A percentile compares a stretch with the other conserved stretches of the same genome.
Evolutionary conservation across 2,888 invertebrate genomes (phyloP).

Genomic region (Chymomyza procnemis): DNA sequence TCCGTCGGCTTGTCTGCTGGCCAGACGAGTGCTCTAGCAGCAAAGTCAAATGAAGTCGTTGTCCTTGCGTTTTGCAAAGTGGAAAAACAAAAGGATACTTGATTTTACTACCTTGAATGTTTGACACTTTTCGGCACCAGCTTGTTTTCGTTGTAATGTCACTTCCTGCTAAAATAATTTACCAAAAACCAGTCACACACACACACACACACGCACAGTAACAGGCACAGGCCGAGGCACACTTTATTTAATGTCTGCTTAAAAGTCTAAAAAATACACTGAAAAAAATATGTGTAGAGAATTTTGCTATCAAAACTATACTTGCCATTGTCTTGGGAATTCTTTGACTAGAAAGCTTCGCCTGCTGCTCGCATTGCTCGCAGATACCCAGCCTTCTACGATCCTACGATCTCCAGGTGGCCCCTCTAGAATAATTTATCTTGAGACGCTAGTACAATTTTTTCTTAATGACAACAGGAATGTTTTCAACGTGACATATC

Average conservation of each 20-base stretch:
- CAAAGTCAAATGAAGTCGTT: conserved; percentile 7
- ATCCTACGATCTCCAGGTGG: too few relatives aligned
- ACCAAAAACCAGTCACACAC: conserved; percentile 42
- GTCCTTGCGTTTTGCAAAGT: conserved; percentile 28
- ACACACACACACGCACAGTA: conserved; percentile 12
- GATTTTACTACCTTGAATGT: conserved; percentile 78
- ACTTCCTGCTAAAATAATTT: conserved; percentile 73
- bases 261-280: not conserved
- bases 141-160: conserved; percentile 70
- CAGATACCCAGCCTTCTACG: too few relatives aligned
- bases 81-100: conserved; percentile 75
- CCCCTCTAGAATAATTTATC: too few relatives aligned
- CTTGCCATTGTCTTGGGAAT: too few relatives aligned
- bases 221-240: not conserved
- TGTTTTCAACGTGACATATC: too few relatives aligned
- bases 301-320: not conserved
- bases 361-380: too few relatives aligned
- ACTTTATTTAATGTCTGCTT: not conserved
- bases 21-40: not conserved
- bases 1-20: not conserved
- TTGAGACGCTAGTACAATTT: too few relatives aligned
- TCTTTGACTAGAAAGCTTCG: too few relatives aligned
- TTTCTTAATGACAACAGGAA: too few relatives aligned
- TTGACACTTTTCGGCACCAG: conserved; percentile 76
- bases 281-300: not conserved